Conservation (phyloP, 2,113 vertebrate species). For the Phalacrocorax carbo region DNA sequence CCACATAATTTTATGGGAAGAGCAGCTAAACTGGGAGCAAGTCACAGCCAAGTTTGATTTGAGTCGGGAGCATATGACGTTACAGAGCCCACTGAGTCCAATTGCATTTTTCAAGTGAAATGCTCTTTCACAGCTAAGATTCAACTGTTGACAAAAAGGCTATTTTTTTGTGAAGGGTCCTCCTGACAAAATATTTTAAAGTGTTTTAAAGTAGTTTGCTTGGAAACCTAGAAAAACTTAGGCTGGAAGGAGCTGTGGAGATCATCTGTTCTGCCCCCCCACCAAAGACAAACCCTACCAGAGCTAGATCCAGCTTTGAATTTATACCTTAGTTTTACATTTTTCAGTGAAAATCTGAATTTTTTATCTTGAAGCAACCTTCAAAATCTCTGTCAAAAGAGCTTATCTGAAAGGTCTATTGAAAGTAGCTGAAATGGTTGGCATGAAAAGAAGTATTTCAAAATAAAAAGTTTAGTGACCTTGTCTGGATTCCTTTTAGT, state of each 20-base stretch:
- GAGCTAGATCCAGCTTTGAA: background rate
- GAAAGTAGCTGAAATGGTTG: background rate
- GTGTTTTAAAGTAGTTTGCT: background rate
- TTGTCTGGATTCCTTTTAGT: background rate
- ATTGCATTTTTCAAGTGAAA: background rate
- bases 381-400: conserved; percentile 15
- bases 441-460: background rate
- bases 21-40: background rate
- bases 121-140: background rate
- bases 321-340: background rate
- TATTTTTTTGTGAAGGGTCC: background rate
- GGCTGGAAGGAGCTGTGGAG: background rate
- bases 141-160: background rate
- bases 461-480: background rate
- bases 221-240: background rate
- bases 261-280: background rate
- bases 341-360: background rate
- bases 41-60: background rate
- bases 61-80: background rate
- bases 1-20: background rate
- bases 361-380: background rate
- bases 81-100: background rate
- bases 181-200: conserved; percentile 28
- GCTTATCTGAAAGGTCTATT: background rate
- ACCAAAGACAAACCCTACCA: background rate